Evolutionary conservation across 92 coral and sea anemone species (phyloP), one percentile per base, ranked within the genome.

Genomic region (Zoanthus solanderi): DNA sequence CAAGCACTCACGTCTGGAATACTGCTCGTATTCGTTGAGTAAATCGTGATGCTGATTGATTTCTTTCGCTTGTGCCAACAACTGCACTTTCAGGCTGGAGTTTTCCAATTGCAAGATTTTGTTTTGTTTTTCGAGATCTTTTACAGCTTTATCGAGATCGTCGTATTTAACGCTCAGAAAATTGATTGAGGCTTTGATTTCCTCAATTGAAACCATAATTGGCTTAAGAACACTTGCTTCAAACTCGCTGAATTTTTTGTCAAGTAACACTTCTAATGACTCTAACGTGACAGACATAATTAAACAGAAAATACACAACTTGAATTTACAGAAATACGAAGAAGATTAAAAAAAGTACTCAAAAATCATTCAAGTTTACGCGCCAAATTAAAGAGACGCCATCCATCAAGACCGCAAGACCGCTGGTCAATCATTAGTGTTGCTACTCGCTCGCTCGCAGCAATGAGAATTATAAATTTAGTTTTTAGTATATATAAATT

Each of bases 1-100:
- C 84, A 78, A 65, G 72, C 84, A 78, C 52, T 78, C 84, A 8
- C 84, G 72, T 7, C 84, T 78, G 84, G 84, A 78, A 65, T 78
- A 78, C 84, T 60, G 84, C 72, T 78, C 72, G 84, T 78, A 78
- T 6, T 78, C 72, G 32, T 58, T 78, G 54, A 78, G 84, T 65
- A 78, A 78, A 45, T 60, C 72, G 32, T 78, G 32, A 78, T 78
- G 84, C 56, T 78, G 84, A 23, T 78, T 78, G 72, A 78, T 78
- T 45, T 78, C 72, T 65, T 78, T 60, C 72, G 15, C 32, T 63
- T 78, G 71, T 78, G 83, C 83, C 83, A 58, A 63, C 83, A 78
- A 65, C 84, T 78, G 72, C 53, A 45, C 72, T 1, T 78, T 78
- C 72, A 78, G 84, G 23, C 72, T 78, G 84, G 57, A 65, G 72